Conservation (phyloP, 2,113 vertebrate species). For the Strix aluco region DNA sequence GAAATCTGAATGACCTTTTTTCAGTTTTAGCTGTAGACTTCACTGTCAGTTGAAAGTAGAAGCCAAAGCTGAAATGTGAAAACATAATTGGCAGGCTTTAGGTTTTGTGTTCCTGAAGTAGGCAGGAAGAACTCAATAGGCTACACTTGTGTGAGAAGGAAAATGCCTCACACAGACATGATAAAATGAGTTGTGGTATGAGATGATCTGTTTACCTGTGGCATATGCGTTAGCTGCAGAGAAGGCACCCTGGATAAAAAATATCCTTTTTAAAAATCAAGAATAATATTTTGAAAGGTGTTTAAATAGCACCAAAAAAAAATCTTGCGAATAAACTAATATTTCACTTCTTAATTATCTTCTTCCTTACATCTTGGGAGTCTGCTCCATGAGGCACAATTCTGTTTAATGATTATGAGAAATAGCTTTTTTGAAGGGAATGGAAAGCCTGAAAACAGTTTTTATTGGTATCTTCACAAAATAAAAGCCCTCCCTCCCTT, state of each 20-base stretch:
- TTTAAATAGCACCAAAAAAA: background rate
- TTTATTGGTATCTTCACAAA: background rate
- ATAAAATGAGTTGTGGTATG: background rate
- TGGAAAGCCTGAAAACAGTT: background rate
- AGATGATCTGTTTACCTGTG: background rate
- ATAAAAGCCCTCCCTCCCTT: background rate
- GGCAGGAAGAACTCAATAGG: background rate
- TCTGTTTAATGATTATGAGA: background rate
- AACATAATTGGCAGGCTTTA: background rate
- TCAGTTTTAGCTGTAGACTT: background rate
- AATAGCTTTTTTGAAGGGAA: background rate
- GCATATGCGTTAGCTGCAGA: background rate
- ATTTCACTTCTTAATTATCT: background rate
- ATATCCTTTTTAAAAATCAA: background rate
- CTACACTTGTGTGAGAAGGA: background rate
- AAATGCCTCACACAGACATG: background rate
- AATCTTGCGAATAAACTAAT: background rate
- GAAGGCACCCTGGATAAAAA: background rate
- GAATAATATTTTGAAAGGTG: background rate
- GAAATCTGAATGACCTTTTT: background rate
- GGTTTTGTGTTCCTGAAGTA: background rate
- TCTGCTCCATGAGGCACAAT: background rate
- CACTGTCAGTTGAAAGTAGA: background rate
- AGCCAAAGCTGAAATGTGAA: background rate
- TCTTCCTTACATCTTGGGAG: background rate